These are phyloP conservation scores for Hybos culiciformis DNA, from an alignment of 2,888 invertebrate genomes.

Conservation along the genomic window DNA sequence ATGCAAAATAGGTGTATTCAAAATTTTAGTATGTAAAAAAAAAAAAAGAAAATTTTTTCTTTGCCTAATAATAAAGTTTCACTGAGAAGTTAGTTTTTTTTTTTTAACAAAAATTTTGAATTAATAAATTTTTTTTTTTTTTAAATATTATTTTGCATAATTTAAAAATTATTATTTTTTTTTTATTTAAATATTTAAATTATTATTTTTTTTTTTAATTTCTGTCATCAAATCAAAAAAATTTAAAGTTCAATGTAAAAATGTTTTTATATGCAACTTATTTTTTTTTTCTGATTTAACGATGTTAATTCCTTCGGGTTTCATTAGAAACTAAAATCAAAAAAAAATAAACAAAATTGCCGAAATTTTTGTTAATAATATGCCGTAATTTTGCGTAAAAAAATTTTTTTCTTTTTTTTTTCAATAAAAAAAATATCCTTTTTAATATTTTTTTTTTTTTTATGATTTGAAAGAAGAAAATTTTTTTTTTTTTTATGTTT, in stretches of 20 bases:
- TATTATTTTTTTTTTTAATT: background rate
- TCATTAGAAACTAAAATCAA: slow-evolving; percentile 35
- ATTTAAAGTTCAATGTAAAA: background rate
- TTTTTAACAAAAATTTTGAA: no score
- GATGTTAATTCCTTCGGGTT: slow-evolving; percentile 29
- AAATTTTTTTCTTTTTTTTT: no score
- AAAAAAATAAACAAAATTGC: slow-evolving; percentile 18
- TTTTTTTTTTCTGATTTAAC: background rate
- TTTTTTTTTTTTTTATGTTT: no score
- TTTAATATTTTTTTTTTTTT: no score
- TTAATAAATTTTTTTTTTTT: background rate
- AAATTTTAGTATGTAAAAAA: background rate
- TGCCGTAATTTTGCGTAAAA: no score
- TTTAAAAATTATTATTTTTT: background rate
- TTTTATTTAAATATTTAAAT: background rate
- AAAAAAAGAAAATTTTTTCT: background rate
- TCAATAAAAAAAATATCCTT: no score
- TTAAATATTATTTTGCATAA: background rate
- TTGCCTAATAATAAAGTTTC: slow-evolving; percentile 9
- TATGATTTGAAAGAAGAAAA: no score
- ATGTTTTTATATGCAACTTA: background rate
- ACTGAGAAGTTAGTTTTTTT: background rate
- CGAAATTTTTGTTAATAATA: no score
- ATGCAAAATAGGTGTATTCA: slow-evolving; percentile 3
- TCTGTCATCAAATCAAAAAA: background rate